phyloP scores from a whole-genome alignment of 1,140 invertebrate species.

The Magallana ariakensis region DNA sequence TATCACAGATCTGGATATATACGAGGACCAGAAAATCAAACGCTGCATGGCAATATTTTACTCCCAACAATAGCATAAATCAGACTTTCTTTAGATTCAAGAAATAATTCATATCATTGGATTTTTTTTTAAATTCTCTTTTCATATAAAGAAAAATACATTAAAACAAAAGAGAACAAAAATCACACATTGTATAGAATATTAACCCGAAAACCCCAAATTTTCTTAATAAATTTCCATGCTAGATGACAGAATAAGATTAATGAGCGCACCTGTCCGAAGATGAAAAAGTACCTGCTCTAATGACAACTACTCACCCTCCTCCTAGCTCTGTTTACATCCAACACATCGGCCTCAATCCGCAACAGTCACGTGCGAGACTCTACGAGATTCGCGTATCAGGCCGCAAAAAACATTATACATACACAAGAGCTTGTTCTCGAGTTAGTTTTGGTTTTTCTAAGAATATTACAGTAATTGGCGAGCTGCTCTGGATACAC shows the following conservation, averaged over 20 bases:
- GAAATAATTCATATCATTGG: too few relatives aligned
- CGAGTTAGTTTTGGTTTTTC: constrained; percentile 19
- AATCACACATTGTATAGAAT: too few relatives aligned
- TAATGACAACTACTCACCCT: constrained; percentile 16
- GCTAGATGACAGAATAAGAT: background rate
- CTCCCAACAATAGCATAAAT: too few relatives aligned
- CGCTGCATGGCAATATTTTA: too few relatives aligned
- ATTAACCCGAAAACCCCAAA: too few relatives aligned
- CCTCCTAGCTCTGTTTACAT: constrained; percentile 1
- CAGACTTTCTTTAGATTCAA: too few relatives aligned
- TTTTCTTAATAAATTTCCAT: too few relatives aligned
- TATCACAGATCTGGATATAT: too few relatives aligned
- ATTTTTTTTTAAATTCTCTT: too few relatives aligned
- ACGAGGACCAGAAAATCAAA: too few relatives aligned
- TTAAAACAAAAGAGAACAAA: too few relatives aligned
- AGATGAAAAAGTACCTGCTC: background rate
- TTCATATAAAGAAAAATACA: too few relatives aligned
- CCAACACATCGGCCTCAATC: background rate
- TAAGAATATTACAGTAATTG: constrained; percentile 15
- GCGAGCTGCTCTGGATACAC: background rate
- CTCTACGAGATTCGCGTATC: background rate
- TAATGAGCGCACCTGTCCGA: background rate
- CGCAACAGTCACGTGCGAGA: background rate
- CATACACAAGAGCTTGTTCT: background rate
- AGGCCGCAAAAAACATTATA: background rate